Base-by-base conservation (phyloP, 2,888 invertebrate genomes). In the Athalia circularis region DNA sequence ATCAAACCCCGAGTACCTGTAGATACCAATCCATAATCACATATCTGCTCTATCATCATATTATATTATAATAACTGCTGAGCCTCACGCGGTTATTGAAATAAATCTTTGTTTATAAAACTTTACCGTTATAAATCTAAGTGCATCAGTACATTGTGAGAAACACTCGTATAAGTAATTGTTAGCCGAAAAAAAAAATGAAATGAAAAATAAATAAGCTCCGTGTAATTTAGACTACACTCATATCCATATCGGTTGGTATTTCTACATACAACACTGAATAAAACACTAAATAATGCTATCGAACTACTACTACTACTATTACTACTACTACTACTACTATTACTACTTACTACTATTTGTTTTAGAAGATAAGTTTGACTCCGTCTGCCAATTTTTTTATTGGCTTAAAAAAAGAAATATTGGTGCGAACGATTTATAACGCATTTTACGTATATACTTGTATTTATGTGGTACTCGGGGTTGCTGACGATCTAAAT, bases 331-430 rank as follows among this genome's bases (percentile, higher is more conserved):
- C 15, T 47, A 45, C 47, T 45, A 65, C 13, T 11, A 7, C 11
- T 15, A 65, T 65, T 47, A 65, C 47, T n/a, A 59, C 59, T 11
- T 64, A 64, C 29, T 64, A 64, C 29, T 64, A 11, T 29, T 67
- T 67, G 4, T 45, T 50, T 67, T 15, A 67, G 67, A 65, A 67
- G 68, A 68, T 68, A 68, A 54, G 43, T 68, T 29, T 68, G 67
- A 67, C 15, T 67, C 67, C 52, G 67, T 67, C 67, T 67, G 52
- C 67, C 43, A 68, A 68, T 68, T 54, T n/a, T 29, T 29, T 50
- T 50, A 67, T 67, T 67, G 11, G 47, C 67, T 50, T 15, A 15
- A 47, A 47, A 47, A 13, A 13, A 47, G 5, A 50, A 9, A 50
- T n/a, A n/a, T 15, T 67, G 6, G 5, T 15, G 8, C 15, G 50